Percentiles rank a stretch among this genome's conserved stretches.
These are phyloP conservation scores for Arnoldichthys spilopterus DNA, from an alignment of 2,797 vertebrate species.

Conservation along the genomic window DNA sequence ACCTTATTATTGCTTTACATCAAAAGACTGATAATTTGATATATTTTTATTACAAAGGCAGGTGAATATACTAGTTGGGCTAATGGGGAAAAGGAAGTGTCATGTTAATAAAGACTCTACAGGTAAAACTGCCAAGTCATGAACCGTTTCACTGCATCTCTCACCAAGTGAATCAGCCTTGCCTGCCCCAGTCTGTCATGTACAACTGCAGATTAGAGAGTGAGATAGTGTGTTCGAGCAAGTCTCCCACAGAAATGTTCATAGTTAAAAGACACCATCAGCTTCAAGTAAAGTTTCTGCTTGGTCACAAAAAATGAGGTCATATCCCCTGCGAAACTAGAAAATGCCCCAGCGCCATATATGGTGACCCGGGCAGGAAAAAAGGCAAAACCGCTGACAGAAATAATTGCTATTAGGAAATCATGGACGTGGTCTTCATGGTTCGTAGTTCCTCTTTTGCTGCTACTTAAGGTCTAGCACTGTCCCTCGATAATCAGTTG, in stretches of 20 bases:
- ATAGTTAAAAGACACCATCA: background rate
- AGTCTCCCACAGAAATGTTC: background rate
- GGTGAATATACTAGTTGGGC: background rate
- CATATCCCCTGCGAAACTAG: slow-evolving; percentile 8
- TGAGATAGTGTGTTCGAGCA: background rate
- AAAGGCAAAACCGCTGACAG: background rate
- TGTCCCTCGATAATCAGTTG: background rate
- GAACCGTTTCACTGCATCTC: background rate
- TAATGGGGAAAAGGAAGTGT: background rate
- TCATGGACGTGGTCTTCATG: background rate
- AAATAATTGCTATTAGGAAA: slow-evolving; percentile 17
- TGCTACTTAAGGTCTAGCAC: background rate
- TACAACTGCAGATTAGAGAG: background rate
- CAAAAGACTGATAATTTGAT: background rate
- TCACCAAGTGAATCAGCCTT: background rate
- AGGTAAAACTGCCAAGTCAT: background rate
- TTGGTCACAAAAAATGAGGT: background rate
- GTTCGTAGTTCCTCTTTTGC: slow-evolving; percentile 28
- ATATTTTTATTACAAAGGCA: background rate
- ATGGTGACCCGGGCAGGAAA: background rate
- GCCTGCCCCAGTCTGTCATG: background rate
- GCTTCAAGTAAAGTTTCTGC: background rate
- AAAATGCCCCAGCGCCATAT: background rate
- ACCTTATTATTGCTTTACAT: background rate
- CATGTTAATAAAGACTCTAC: background rate